Base-by-base conservation (phyloP, 1,140 invertebrate genomes). In the Aplysia californica region DNA sequence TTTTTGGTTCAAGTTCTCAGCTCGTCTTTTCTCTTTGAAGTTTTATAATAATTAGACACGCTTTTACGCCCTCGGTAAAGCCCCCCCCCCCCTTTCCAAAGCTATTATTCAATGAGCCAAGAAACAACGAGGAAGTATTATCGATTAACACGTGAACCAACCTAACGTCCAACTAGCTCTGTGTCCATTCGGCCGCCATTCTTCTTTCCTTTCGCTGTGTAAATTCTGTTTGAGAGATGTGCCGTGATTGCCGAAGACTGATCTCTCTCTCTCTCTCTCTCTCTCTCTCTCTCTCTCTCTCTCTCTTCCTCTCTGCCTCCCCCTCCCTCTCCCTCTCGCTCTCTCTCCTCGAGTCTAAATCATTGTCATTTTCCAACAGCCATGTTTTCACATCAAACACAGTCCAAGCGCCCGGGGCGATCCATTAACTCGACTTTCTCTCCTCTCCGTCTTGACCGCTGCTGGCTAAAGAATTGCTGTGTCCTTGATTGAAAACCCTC, bases 221-320 rank as follows among this genome's bases (percentile, higher is more conserved):
- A 21, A n/a, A 3, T 50, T 31, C 31, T 29, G 29, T 36, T 71
- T 29, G 33, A n/a, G 56, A 23, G 26, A 35, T 35, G 4, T 35
- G 29, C 23, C 31, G 10, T 18, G 31, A 4, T 58, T 18, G 18
- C 10, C 33, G 6, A 5, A 33, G 3, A 20, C 36, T 35, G 18
- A 26, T 36, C 20, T 61, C 56, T 61, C 71, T 73, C 71, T 61
- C 71, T 73, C 33, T 61, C 71, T 73, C 71, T 36, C 35, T 61
- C 71, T 73, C 56, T 73, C 71, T 73, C 56, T 61, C 35, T 73
- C 56, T 58, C 58, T 59, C 58, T 59, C 71, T 73, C 71, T 58
- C 10, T 73, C 55, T 58, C 21, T 58, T 35, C 59, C 3, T 58
- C 56, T 38, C 18, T 36, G 18, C 64, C 20, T 38, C 29, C 21